Conservation (phyloP, 2,797 vertebrate genomes). For the Myiotriccus ornatus region DNA sequence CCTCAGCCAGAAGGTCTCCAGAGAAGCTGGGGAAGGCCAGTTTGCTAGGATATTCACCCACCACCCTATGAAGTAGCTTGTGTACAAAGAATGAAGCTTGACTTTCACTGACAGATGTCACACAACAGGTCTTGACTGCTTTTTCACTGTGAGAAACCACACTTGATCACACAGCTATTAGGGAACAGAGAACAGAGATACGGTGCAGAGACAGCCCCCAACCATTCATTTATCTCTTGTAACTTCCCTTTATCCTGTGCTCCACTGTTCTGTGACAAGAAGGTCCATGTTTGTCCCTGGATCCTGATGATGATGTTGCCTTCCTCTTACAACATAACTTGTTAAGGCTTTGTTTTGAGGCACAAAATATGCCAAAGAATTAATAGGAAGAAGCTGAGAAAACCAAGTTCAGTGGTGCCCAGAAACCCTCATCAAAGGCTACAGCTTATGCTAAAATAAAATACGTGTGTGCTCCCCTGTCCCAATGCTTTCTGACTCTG, state of each 20-base stretch:
- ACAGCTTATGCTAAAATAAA: neutral
- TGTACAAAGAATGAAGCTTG: neutral
- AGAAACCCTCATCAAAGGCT: neutral
- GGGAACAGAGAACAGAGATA: neutral
- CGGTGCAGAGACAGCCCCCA: neutral
- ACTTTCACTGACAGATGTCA: neutral
- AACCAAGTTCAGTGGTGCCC: neutral
- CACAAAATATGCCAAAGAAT: neutral
- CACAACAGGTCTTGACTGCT: neutral
- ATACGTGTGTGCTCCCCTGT: rapidly evolving
- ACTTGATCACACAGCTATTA: neutral
- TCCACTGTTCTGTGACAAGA: neutral
- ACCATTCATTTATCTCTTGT: neutral
- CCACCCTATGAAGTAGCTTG: neutral
- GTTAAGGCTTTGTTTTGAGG: neutral
- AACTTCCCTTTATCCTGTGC: neutral
- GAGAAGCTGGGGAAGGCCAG: neutral
- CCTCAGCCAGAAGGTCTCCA: neutral
- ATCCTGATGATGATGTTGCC: neutral
- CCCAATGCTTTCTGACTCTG: neutral
- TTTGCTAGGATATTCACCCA: neutral
- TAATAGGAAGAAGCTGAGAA: neutral
- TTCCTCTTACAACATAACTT: neutral
- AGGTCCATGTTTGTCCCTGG: neutral
- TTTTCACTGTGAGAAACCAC: neutral